Conservation (phyloP, 2,113 vertebrate genomes). For the Ptychochromis oligacanthus region DNA sequence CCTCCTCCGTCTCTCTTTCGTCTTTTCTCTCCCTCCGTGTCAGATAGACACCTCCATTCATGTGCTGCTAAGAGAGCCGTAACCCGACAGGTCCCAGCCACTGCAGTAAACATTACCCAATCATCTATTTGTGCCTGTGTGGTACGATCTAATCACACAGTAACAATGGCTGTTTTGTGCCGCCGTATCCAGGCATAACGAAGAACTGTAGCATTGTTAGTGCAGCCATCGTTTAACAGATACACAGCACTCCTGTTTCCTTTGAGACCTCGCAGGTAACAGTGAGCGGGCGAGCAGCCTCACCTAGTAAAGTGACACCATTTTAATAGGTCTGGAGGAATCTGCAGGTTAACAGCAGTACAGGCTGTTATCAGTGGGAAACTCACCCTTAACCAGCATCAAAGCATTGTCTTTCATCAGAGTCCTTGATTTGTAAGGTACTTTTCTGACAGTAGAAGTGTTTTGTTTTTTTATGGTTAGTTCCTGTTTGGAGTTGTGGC, state of each 20-base stretch:
- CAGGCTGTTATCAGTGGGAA: background rate
- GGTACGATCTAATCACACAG: conserved; percentile 47
- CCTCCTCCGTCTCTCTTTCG: conserved; percentile 39
- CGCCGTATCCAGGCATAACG: conserved; percentile 18
- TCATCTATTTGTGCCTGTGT: conserved; percentile 40
- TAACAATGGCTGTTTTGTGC: conserved; percentile 64
- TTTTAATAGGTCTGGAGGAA: conserved; percentile 11
- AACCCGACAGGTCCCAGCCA: conserved; percentile 43
- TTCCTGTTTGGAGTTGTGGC: background rate
- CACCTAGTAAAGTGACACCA: background rate
- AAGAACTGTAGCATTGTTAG: conserved; percentile 9
- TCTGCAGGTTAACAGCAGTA: background rate
- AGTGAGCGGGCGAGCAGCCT: background rate
- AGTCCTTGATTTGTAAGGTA: background rate
- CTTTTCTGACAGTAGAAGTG: background rate
- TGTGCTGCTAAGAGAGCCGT: conserved; percentile 9
- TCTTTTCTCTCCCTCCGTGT: conserved; percentile 28
- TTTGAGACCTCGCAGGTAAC: conserved; percentile 34
- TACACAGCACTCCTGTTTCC: conserved; percentile 15
- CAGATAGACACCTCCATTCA: conserved; percentile 67
- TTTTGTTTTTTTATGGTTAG: background rate
- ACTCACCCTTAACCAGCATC: background rate
- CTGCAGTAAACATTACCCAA: conserved; percentile 46
- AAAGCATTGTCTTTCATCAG: background rate
- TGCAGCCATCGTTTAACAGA: conserved; percentile 24